Base-by-base conservation (phyloP, 2,113 vertebrate species). In the Syngnathus typhle region DNA sequence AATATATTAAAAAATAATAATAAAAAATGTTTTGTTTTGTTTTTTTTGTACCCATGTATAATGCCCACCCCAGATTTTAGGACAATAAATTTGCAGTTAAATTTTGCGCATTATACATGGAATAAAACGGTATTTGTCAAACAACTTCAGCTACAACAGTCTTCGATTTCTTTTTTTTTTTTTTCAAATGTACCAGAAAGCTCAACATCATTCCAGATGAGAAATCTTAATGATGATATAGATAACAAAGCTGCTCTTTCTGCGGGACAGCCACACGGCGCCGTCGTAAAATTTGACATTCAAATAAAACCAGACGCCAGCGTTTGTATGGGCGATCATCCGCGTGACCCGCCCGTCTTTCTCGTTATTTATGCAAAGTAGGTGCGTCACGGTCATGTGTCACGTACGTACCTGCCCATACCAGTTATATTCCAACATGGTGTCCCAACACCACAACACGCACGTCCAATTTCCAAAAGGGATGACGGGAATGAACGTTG, bases 391-490 rank as follows among this genome's bases (percentile, higher is more conserved):
- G 71, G 86, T 79, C 81, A 95, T 32, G 27, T 32, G 27, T 32
- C 27, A 32, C 27, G 27, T 32, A 32, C 96, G 79, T 93, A 99
- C 96, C 95, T 96, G 95, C 71, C 94, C 94, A 78, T 94, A 96
- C 94, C 95, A 98, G 85, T 91, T 94, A 93, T 96, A 99, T 92
- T 97, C 94, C 93, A 99, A 89, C 97, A 99, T 99, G 67, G 88
- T 91, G 1, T 52, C 27, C 60, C 12, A 2, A 16, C 5, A 39
- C 60, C 46, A 58, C 49, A 32, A 16, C 39, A 1, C 13, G 47
- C 76, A 70, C 72, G 74, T 73, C 66, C 74, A 5, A 72, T 41
- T 71, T 74, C 65, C 27, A 32, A 32, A 32, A 32, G 27, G 27
- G 27, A 3, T 32, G 27, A 32, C 65, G 68, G 71, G 27, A 32